A percentile compares a stretch with the other conserved stretches of the same genome.
Evolutionary conservation across 1,140 invertebrate genomes (phyloP).

Genomic region (Calosoma granatense): DNA sequence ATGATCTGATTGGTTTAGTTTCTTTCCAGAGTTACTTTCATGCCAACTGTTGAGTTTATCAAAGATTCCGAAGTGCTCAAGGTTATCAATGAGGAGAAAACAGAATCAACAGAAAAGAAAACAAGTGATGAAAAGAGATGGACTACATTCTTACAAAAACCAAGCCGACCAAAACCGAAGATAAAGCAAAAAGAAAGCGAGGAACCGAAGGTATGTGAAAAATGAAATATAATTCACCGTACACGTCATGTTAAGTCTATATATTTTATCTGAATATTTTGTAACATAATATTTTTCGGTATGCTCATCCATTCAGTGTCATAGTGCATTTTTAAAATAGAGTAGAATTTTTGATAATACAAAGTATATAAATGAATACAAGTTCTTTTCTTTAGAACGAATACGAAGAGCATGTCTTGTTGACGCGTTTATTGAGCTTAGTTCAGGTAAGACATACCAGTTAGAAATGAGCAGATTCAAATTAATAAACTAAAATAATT

Average conservation of each 20-base stretch:
- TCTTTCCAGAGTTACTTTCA: too few relatives aligned
- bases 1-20: too few relatives aligned
- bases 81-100: slow-evolving; percentile 45
- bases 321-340: neutral
- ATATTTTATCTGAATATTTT: neutral
- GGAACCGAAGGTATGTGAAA: slow-evolving; percentile 19
- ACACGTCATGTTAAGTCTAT: neutral
- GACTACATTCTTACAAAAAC: slow-evolving; percentile 62
- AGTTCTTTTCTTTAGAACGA: neutral
- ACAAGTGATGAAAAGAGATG: slow-evolving; percentile 48
- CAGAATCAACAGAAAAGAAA: slow-evolving; percentile 37
- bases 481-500: too few relatives aligned
- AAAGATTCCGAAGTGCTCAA: slow-evolving; percentile 60
- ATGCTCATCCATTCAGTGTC: too few relatives aligned
- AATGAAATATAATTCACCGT: neutral
- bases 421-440: neutral
- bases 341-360: neutral
- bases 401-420: neutral
- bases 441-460: neutral
- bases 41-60: slow-evolving; percentile 35
- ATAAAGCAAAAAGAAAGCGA: slow-evolving; percentile 32
- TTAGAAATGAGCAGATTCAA: too few relatives aligned
- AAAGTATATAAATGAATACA: neutral
- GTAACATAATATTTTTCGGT: neutral
- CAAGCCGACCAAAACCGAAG: slow-evolving; percentile 48